These are phyloP conservation scores for Rambutsinella grinnellia DNA, from an alignment of 2,888 invertebrate species.

Conservation along the genomic window DNA sequence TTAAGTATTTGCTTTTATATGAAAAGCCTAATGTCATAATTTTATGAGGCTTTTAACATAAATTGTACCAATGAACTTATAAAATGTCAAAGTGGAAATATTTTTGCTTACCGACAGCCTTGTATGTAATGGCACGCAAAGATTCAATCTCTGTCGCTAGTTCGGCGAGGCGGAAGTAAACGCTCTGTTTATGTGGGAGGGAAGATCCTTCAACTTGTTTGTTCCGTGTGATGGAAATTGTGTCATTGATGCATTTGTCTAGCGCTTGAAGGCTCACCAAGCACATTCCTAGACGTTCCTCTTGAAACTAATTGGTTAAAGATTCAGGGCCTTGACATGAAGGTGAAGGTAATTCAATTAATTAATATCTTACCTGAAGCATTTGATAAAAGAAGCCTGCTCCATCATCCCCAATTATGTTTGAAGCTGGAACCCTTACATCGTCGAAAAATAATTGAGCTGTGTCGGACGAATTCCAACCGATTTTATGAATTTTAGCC, in stretches of 20 bases:
- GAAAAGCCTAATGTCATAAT: too few species aligned
- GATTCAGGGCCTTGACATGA: constrained; percentile 1
- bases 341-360: too few species aligned
- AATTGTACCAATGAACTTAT: too few species aligned
- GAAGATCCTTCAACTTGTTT: constrained; percentile 71
- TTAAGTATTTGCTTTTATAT: too few species aligned
- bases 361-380: constrained; percentile 67
- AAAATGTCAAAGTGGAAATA: too few species aligned
- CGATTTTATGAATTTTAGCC: constrained; percentile 71
- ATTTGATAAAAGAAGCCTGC: constrained; percentile 73
- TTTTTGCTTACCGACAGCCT: constrained; percentile 69
- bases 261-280: constrained; percentile 65
- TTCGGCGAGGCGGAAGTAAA: constrained; percentile 73
- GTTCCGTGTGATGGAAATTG: constrained; percentile 71
- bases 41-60: too few species aligned
- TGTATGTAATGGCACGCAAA: constrained; percentile 71
- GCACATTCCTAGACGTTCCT: constrained; percentile 71
- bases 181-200: constrained; percentile 69
- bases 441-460: constrained; percentile 73
- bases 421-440: constrained; percentile 71
- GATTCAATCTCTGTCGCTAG: constrained; percentile 72
- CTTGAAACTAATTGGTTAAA: constrained; percentile 71
- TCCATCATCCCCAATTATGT: constrained; percentile 73
- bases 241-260: constrained; percentile 66
- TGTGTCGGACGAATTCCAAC: constrained; percentile 73